phyloP scores from a whole-genome alignment of 2,888 invertebrate species.

The Strigamia crassipes region DNA sequence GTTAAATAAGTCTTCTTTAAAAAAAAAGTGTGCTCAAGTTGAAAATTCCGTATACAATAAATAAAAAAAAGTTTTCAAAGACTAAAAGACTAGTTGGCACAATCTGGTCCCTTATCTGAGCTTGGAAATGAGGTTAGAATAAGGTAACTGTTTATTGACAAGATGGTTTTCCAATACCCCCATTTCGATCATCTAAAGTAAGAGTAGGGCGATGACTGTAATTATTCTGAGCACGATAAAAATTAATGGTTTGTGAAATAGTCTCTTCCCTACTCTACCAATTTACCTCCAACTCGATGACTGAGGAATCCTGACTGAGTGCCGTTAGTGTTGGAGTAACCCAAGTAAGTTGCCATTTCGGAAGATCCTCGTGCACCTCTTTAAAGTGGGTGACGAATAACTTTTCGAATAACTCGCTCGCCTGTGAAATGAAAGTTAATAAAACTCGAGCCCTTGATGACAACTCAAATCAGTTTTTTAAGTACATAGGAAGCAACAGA shows the following conservation, averaged over 20 bases:
- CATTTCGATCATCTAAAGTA: constrained; percentile 2
- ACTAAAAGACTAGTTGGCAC: not conserved
- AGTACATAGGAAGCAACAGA: constrained; percentile 60
- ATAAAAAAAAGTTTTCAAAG: not conserved
- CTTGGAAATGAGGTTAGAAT: constrained; percentile 18
- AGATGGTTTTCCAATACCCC: constrained; percentile 26
- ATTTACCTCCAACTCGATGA: constrained; percentile 46
- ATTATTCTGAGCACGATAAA: constrained; percentile 13
- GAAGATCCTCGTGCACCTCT: constrained; percentile 53
- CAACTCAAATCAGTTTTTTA: not conserved
- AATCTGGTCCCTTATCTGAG: not conserved
- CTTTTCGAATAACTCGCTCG: constrained; percentile 64
- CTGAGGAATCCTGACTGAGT: constrained; percentile 53
- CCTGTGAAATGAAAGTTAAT: constrained; percentile 56
- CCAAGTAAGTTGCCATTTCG: constrained; percentile 55
- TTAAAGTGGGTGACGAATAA: constrained; percentile 63
- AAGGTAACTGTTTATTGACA: constrained; percentile 27
- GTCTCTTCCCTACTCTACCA: not conserved
- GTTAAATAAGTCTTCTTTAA: too few species aligned
- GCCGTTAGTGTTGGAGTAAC: constrained; percentile 55
- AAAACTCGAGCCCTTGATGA: not conserved
- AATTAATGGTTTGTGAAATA: constrained; percentile 23
- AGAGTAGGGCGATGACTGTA: constrained; percentile 6
- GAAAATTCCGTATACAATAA: too few species aligned
- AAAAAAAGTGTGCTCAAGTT: too few species aligned